These are phyloP conservation scores for Rhodinocichla rosea DNA, from an alignment of 2,113 vertebrate species.

Conservation along the genomic window DNA sequence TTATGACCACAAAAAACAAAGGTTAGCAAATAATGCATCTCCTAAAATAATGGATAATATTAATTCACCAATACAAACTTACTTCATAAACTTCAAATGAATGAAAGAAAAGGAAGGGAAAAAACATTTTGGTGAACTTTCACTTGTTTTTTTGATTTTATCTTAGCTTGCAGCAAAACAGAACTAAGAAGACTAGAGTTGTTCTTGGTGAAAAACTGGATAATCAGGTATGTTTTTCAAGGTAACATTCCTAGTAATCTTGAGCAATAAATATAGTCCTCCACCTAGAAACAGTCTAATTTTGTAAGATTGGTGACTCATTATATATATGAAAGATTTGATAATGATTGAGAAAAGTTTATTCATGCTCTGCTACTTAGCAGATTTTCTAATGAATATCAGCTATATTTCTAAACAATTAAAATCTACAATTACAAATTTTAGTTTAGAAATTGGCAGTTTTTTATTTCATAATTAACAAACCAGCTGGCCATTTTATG, in stretches of 20 bases:
- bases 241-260: not conserved
- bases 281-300: not conserved
- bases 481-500: not conserved
- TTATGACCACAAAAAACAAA: constrained; percentile 46
- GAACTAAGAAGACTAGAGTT: not conserved
- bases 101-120: not conserved
- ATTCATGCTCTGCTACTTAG: not conserved
- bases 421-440: not conserved
- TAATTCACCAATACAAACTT: not conserved
- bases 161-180: constrained; percentile 5
- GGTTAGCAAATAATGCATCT: constrained; percentile 47
- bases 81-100: not conserved
- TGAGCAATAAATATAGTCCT: not conserved
- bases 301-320: not conserved
- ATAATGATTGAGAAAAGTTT: not conserved
- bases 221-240: constrained; percentile 59
- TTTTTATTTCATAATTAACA: not conserved
- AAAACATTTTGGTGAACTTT: not conserved
- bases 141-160: not conserved
- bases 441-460: not conserved
- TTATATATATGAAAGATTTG: not conserved
- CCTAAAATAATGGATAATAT: not conserved
- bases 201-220: constrained; percentile 18
- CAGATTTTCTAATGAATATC: not conserved
- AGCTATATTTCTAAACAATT: not conserved